Conservation (phyloP, 2,888 invertebrate genomes). For the Luffia ferchaultella region DNA sequence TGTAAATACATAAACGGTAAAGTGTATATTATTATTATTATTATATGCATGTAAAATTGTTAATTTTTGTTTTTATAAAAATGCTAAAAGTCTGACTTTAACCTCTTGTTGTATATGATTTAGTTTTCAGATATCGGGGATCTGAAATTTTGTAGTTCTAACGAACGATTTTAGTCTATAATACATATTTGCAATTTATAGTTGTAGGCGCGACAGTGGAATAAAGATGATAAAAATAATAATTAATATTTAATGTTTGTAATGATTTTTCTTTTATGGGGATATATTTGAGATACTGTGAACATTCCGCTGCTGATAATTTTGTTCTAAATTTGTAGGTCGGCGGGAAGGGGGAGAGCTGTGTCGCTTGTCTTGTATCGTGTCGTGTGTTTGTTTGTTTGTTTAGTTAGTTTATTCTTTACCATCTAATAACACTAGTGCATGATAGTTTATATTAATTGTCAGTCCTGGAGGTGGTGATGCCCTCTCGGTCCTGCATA, state of each 20-base stretch:
- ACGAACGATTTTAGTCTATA: slow-evolving; percentile 37
- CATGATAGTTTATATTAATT: too few species aligned
- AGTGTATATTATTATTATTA: slow-evolving; percentile 53
- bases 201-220: slow-evolving; percentile 35
- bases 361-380: neutral
- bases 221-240: slow-evolving; percentile 8
- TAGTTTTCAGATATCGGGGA: slow-evolving; percentile 42
- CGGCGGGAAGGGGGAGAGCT: neutral
- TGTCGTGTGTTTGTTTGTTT: too few species aligned
- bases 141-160: slow-evolving; percentile 50
- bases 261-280: neutral
- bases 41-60: slow-evolving; percentile 60
- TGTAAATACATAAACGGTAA: slow-evolving; percentile 55
- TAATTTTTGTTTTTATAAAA: slow-evolving; percentile 50
- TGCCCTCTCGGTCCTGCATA: too few species aligned
- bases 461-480: too few species aligned
- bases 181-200: slow-evolving; percentile 35
- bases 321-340: neutral
- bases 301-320: slow-evolving; percentile 1
- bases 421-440: too few species aligned
- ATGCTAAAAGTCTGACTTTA: slow-evolving; percentile 64
- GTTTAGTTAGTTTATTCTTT: too few species aligned
- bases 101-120: slow-evolving; percentile 54
- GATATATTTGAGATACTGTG: neutral
- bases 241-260: neutral